Percentiles rank a stretch among this genome's conserved stretches.
phyloP scores from a whole-genome alignment of 2,888 invertebrate species.

The Aspidiotus rigidus region DNA sequence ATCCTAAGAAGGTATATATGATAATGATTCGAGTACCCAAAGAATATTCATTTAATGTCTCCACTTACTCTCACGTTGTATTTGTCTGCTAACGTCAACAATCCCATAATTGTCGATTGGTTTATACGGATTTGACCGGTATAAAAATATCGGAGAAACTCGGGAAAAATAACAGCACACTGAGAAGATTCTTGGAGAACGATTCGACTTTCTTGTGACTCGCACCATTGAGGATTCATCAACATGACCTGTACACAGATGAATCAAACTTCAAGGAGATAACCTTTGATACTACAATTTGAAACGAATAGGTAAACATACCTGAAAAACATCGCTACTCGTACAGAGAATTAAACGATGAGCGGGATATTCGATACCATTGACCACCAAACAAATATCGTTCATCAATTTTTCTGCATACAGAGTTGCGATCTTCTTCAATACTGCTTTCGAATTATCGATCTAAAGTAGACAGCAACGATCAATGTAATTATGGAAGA shows the following conservation, averaged over 20 bases:
- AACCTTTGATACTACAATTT: slow-evolving; percentile 36
- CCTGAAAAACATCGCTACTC: slow-evolving; percentile 91
- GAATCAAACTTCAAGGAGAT: neutral
- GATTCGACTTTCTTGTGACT: slow-evolving; percentile 74
- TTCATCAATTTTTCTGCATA: slow-evolving; percentile 82
- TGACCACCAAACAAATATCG: slow-evolving; percentile 77
- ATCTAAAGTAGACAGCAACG: slow-evolving; percentile 50
- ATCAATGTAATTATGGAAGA: neutral
- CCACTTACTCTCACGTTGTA: slow-evolving; percentile 72
- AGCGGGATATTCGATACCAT: slow-evolving; percentile 70
- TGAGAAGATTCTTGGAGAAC: slow-evolving; percentile 76
- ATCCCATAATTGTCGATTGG: slow-evolving; percentile 72
- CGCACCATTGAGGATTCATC: slow-evolving; percentile 87
- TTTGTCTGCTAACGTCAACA: slow-evolving; percentile 84
- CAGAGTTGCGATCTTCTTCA: slow-evolving; percentile 70
- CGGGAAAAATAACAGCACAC: slow-evolving; percentile 75
- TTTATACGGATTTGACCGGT: slow-evolving; percentile 82
- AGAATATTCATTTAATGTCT: no score
- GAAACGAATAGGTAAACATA: slow-evolving; percentile 42
- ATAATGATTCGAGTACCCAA: no score
- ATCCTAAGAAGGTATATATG: slow-evolving; percentile 49
- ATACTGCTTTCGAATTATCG: slow-evolving; percentile 71
- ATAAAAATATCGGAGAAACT: slow-evolving; percentile 82
- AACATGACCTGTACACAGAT: slow-evolving; percentile 68
- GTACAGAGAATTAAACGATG: slow-evolving; percentile 87